Percentiles rank a stretch among this genome's conserved stretches.
phyloP scores from a whole-genome alignment of 2,888 invertebrate genomes.

The Idaea dimidiata region DNA sequence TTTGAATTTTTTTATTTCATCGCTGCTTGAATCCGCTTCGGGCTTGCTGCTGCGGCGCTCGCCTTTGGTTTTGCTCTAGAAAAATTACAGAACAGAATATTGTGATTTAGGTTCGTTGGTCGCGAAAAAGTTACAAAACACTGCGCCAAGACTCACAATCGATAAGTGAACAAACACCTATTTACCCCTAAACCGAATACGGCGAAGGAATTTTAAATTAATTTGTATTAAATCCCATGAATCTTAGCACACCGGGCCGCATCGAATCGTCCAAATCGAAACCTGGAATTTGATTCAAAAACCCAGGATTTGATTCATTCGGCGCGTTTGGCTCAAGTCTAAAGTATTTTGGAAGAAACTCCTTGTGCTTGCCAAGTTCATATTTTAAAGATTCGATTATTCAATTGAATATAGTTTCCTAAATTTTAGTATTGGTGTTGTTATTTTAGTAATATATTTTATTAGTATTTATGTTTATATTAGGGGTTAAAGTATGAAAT shows the following conservation, averaged over 20 bases:
- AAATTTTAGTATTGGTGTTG: too few species aligned
- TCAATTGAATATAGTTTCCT: too few species aligned
- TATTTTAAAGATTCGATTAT: background rate
- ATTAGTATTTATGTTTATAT: too few species aligned
- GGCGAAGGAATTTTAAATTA: background rate
- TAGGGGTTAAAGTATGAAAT: too few species aligned
- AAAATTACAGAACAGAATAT: constrained; percentile 13
- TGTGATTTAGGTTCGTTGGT: background rate
- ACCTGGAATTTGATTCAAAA: too few species aligned
- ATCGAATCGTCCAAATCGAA: background rate
- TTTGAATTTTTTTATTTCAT: constrained; percentile 70
- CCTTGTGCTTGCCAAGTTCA: background rate
- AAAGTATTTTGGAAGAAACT: too few species aligned
- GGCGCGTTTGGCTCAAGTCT: background rate
- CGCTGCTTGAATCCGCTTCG: constrained; percentile 45
- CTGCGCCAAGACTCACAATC: too few species aligned
- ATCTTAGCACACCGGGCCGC: background rate
- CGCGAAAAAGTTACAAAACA: too few species aligned
- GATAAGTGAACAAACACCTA: too few species aligned
- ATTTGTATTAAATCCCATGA: background rate
- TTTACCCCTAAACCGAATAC: background rate
- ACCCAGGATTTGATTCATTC: background rate
- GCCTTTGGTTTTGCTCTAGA: constrained; percentile 48
- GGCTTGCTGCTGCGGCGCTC: constrained; percentile 55
- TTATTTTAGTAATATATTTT: background rate